These are phyloP conservation scores for Heliconius eleuchia DNA, from an alignment of 1,140 invertebrate genomes.

Conservation along the genomic window DNA sequence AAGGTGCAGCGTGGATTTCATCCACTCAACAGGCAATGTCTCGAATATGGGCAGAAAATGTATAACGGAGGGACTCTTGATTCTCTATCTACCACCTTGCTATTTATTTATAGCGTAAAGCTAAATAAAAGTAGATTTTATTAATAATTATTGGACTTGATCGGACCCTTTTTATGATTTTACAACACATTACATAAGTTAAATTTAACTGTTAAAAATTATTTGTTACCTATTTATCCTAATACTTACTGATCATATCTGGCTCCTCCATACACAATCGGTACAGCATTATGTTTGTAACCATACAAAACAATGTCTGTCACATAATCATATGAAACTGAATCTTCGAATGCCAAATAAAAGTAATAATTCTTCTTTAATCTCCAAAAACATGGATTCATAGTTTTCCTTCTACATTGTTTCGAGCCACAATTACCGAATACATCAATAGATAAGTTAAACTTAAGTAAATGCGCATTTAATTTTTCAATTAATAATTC, in stretches of 20 bases:
- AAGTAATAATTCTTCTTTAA: conserved; percentile 83
- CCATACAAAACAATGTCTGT: conserved; percentile 83
- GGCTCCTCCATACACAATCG: conserved; percentile 79
- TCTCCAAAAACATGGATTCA: conserved; percentile 70
- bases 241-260: conserved; percentile 50
- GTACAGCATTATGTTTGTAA: conserved; percentile 75
- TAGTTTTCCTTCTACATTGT: conserved; percentile 52
- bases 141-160: too few species aligned
- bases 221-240: too few species aligned
- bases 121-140: too few species aligned
- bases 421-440: conserved; percentile 84
- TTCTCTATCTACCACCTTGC: too few species aligned
- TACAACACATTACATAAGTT: too few species aligned
- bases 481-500: conserved; percentile 83
- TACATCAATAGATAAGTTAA: conserved; percentile 82
- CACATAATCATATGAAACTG: conserved; percentile 82
- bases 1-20: too few species aligned
- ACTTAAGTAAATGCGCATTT: conserved; percentile 75
- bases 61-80: too few species aligned
- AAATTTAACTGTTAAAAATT: too few species aligned
- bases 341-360: conserved; percentile 87
- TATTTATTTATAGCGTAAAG: too few species aligned
- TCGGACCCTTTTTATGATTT: too few species aligned
- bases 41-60: too few species aligned
- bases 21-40: too few species aligned